Conservation (phyloP, 2,113 vertebrate species). For the Daboia siamensis region DNA sequence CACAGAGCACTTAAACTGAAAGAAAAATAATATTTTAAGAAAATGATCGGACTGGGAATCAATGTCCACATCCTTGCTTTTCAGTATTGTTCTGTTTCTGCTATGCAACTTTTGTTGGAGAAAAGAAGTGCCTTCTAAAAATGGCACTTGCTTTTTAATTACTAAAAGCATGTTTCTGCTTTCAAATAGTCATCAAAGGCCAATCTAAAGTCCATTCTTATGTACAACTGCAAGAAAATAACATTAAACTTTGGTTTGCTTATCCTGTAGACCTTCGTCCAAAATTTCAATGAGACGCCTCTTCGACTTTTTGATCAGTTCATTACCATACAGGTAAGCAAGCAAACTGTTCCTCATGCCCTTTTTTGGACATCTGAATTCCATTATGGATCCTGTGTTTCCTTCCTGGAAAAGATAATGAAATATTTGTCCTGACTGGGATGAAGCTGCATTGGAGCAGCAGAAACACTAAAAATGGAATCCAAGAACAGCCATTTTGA, state of each 20-base stretch:
- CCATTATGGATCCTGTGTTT: background rate
- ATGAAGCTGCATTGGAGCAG: background rate
- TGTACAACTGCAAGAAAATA: background rate
- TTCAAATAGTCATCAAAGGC: background rate
- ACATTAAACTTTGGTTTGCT: background rate
- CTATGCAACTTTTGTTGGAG: background rate
- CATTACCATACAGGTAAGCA: constrained; percentile 61
- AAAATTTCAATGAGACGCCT: constrained; percentile 60
- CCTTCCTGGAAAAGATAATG: background rate
- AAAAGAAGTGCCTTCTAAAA: background rate
- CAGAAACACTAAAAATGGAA: background rate
- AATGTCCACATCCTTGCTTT: background rate
- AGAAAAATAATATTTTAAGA: background rate
- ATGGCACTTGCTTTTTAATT: background rate
- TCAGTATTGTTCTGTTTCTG: background rate
- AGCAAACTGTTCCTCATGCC: too few relatives aligned
- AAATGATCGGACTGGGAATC: background rate
- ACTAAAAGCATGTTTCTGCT: background rate
- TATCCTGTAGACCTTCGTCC: constrained; percentile 59
- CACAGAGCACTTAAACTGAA: background rate
- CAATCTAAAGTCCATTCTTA: too few relatives aligned
- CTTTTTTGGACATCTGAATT: background rate
- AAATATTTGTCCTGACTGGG: background rate
- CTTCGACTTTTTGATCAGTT: constrained; percentile 53
- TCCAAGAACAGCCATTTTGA: background rate